phyloP scores from a whole-genome alignment of 1,140 invertebrate species.

The Hydropsyche tenuis region DNA sequence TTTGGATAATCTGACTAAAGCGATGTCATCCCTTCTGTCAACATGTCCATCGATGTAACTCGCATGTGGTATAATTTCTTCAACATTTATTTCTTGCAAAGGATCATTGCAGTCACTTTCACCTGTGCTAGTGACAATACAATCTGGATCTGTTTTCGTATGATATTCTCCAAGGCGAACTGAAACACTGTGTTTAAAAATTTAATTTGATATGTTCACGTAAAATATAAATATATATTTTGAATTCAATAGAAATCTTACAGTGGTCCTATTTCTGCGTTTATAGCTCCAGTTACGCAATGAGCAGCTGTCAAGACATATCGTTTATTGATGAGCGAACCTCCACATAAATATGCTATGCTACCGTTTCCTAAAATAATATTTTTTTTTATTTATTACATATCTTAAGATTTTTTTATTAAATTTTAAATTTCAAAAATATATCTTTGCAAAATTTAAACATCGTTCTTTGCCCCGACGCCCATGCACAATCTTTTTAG shows the following conservation, averaged over 20 bases:
- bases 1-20: slow-evolving; percentile 60
- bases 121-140: slow-evolving; percentile 49
- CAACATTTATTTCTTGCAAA: slow-evolving; percentile 55
- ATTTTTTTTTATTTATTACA: not conserved
- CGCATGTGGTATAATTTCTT: slow-evolving; percentile 55
- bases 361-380: slow-evolving; percentile 50
- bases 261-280: slow-evolving; percentile 59
- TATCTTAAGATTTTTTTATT: not conserved
- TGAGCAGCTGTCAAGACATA: slow-evolving; percentile 77
- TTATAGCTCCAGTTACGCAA: slow-evolving; percentile 64
- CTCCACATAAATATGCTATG: slow-evolving; percentile 65
- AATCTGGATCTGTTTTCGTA: slow-evolving; percentile 53
- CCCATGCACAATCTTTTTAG: no score
- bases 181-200: not conserved
- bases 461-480: no score
- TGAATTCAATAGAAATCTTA: slow-evolving; percentile 54
- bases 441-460: no score
- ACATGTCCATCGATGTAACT: slow-evolving; percentile 60
- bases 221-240: not conserved
- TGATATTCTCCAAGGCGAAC: slow-evolving; percentile 12
- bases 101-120: slow-evolving; percentile 55
- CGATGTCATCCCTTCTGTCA: slow-evolving; percentile 68
- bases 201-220: not conserved
- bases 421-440: not conserved
- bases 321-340: slow-evolving; percentile 65